Evolutionary conservation across 2,797 vertebrate species (phyloP).

Genomic region (Gambusia yucatana): DNA sequence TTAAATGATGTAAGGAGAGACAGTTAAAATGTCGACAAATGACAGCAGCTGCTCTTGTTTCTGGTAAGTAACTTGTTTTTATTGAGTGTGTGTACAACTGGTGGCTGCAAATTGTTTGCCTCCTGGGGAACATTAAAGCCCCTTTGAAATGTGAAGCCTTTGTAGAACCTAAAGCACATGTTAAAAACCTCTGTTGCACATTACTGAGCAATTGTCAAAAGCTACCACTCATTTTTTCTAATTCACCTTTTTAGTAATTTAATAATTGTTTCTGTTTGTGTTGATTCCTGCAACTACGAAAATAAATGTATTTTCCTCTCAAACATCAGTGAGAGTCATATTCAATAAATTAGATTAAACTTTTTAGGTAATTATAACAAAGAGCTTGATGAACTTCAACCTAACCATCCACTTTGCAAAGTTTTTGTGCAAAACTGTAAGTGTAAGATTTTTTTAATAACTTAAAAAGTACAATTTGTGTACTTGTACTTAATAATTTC

Average conservation of each 20-base stretch:
- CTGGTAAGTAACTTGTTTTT: constrained; percentile 4
- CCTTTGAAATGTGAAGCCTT: constrained; percentile 7
- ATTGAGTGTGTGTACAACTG: constrained; percentile 9
- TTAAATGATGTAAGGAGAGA: background rate
- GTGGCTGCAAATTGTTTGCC: constrained; percentile 5
- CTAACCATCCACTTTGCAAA: background rate
- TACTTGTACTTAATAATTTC: too few species aligned
- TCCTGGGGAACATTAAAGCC: background rate
- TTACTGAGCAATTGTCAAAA: background rate
- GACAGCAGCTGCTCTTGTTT: background rate
- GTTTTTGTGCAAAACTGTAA: too few species aligned
- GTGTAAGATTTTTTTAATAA: too few species aligned
- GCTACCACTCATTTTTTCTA: background rate
- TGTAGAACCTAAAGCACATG: constrained; percentile 2
- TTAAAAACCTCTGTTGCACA: background rate
- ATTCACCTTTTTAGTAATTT: background rate
- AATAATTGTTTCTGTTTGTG: background rate
- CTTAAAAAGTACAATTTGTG: too few species aligned
- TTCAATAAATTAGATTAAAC: background rate
- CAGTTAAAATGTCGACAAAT: too few species aligned
- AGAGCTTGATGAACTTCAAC: background rate
- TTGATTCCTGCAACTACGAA: background rate
- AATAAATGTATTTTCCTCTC: background rate
- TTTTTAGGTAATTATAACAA: background rate
- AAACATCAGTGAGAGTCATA: background rate